Conservation (phyloP, 2,797 vertebrate genomes). For the Sebastes flavidus region DNA sequence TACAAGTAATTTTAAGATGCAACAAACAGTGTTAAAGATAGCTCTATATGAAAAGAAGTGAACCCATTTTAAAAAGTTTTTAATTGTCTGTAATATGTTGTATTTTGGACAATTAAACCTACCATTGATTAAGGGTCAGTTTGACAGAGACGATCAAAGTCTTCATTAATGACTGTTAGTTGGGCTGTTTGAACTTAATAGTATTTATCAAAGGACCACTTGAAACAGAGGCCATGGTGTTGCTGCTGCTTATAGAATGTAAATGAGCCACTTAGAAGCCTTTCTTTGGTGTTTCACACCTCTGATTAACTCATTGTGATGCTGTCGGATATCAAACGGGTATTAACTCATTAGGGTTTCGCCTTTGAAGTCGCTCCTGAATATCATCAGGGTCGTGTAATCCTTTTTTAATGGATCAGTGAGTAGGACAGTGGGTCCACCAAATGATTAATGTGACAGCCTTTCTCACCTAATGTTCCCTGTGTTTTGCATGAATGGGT, state of each 20-base stretch:
- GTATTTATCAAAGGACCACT: constrained; percentile 48
- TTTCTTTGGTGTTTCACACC: constrained; percentile 73
- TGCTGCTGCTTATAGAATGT: constrained; percentile 72
- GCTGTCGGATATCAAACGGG: constrained; percentile 63
- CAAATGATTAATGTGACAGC: constrained; percentile 61
- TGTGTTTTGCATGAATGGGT: constrained; percentile 41
- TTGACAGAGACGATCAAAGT: not conserved
- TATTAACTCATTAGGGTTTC: constrained; percentile 63
- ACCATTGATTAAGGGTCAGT: not conserved
- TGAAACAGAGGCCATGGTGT: constrained; percentile 65
- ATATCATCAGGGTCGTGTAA: constrained; percentile 72
- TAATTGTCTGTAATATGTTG: not conserved
- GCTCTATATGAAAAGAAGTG: not conserved
- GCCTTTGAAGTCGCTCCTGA: constrained; percentile 65
- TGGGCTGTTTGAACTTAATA: constrained; percentile 10
- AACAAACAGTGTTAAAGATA: not conserved
- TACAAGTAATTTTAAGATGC: not conserved
- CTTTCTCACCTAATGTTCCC: constrained; percentile 53
- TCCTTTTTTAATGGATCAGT: constrained; percentile 72
- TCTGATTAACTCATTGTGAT: constrained; percentile 79
- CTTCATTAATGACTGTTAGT: constrained; percentile 1
- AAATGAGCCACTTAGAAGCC: constrained; percentile 75
- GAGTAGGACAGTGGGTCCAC: constrained; percentile 56
- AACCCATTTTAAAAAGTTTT: not conserved
- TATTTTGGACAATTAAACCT: not conserved